Evolutionary conservation across 2,888 invertebrate genomes (phyloP), one percentile per base, ranked within the genome.

Genomic region (Zygothrica quintamaculata): DNA sequence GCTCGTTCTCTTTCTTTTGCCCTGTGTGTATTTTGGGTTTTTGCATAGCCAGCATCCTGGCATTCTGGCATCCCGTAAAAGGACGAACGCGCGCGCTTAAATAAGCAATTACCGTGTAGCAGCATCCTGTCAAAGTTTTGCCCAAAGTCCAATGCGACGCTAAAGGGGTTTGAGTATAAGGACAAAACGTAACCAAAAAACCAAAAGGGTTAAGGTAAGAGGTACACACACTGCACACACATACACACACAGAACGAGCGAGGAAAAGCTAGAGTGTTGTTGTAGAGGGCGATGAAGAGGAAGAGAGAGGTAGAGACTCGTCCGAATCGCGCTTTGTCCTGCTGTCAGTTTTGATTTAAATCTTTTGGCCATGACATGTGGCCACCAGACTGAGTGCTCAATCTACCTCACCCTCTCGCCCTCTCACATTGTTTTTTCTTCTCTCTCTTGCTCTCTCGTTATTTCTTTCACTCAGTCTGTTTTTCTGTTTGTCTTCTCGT

Each of bases 61-160:
- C 69, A 70, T 64, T 51, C 59, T 57, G 67, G 60, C 74, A 80
- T 84, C 82, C 82, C 87, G 71, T 78, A 70, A 67, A 82, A 85
- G 84, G 85, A 87, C 85, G 82, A 68, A 74, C 59, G 62, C 57
- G 74, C 78, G 85, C 87, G 79, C 85, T 85, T 84, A 84, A 84
- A 87, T 84, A 84, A 87, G 84, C 84, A 87, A 84, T 84, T 84
- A 84, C 86, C 85, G 77, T 81, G 75, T 75, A 53, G 70, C 77
- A 86, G 81, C 77, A 82, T 81, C 82, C 87, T 84, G 78, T 57
- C 82, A 81, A 77, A 77, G 85, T 67, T 67, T 81, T 73, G 82
- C 69, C 79, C 85, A 82, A 47, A 60, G 79, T 79, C 82, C 84
- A 40, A 42, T 13, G 47, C 40, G 18, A 12, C 40, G 29, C 29